Percentiles rank a stretch among this genome's conserved stretches.
Evolutionary conservation across 2,797 vertebrate species (phyloP).

Genomic region (Halcyon smyrnensis): DNA sequence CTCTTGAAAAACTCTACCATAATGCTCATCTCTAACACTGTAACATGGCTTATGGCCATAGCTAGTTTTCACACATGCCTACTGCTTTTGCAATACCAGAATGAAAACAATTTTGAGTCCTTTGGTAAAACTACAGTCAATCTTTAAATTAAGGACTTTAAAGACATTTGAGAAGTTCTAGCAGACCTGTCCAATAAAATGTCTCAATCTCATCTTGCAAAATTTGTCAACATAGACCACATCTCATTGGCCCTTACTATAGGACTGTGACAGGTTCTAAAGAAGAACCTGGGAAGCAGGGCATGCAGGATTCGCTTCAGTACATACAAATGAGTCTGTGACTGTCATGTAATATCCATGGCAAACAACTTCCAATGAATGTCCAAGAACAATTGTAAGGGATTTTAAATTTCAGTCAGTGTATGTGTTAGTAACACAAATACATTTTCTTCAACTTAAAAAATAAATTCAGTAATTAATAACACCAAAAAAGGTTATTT

Average conservation of each 20-base stretch:
- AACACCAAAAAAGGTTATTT: neutral
- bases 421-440: neutral
- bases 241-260: neutral
- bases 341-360: neutral
- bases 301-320: neutral
- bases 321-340: neutral
- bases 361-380: neutral
- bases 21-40: neutral
- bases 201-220: neutral
- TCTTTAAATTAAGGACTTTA: neutral
- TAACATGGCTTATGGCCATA: neutral
- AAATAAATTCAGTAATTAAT: neutral
- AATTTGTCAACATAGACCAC: neutral
- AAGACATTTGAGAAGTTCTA: neutral
- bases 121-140: neutral
- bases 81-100: neutral
- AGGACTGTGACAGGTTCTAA: neutral
- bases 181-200: slow-evolving; percentile 1
- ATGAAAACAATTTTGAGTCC: neutral
- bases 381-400: neutral
- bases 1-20: neutral
- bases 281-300: neutral
- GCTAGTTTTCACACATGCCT: neutral
- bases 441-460: neutral
- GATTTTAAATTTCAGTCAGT: neutral